These are phyloP conservation scores for Oscheius sp. DNA, from an alignment of 2,888 invertebrate species.

Conservation along the genomic window DNA sequence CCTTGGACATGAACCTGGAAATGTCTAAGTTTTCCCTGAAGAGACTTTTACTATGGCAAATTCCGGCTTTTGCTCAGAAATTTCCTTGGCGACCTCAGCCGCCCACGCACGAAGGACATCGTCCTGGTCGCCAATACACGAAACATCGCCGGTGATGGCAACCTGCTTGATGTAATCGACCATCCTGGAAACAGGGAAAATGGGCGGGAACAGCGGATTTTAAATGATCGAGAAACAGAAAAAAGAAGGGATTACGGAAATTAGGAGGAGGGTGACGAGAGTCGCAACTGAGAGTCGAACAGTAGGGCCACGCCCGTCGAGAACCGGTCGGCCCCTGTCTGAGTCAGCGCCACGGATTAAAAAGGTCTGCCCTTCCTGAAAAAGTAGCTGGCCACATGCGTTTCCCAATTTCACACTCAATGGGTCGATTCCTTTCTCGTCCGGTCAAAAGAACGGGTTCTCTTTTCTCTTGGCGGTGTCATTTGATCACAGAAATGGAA, in stretches of 20 bases:
- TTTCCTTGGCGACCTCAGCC: slow-evolving; percentile 60
- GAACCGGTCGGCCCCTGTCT: slow-evolving; percentile 26
- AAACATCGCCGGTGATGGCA: slow-evolving; percentile 59
- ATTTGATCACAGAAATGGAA: too few species aligned
- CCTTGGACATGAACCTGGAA: slow-evolving; percentile 57
- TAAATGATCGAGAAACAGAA: background rate
- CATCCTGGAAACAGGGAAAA: slow-evolving; percentile 24
- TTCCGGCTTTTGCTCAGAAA: slow-evolving; percentile 62
- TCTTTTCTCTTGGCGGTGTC: too few species aligned
- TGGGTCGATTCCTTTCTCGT: background rate
- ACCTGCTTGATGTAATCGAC: slow-evolving; percentile 64
- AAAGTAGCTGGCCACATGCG: background rate
- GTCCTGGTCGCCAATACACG: slow-evolving; percentile 55
- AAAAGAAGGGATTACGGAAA: background rate
- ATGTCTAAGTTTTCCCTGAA: too few species aligned
- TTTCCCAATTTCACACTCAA: slow-evolving; percentile 24
- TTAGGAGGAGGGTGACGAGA: too few species aligned
- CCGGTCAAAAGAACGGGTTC: background rate
- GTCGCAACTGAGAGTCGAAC: too few species aligned
- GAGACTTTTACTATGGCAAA: slow-evolving; percentile 42
- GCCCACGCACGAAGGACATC: slow-evolving; percentile 54
- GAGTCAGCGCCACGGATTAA: slow-evolving; percentile 31
- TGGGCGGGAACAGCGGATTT: background rate
- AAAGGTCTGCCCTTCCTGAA: background rate
- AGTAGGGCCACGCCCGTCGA: slow-evolving; percentile 27